These are phyloP conservation scores for Vollenhovia emeryi DNA, from an alignment of 1,140 invertebrate species.

Conservation along the genomic window DNA sequence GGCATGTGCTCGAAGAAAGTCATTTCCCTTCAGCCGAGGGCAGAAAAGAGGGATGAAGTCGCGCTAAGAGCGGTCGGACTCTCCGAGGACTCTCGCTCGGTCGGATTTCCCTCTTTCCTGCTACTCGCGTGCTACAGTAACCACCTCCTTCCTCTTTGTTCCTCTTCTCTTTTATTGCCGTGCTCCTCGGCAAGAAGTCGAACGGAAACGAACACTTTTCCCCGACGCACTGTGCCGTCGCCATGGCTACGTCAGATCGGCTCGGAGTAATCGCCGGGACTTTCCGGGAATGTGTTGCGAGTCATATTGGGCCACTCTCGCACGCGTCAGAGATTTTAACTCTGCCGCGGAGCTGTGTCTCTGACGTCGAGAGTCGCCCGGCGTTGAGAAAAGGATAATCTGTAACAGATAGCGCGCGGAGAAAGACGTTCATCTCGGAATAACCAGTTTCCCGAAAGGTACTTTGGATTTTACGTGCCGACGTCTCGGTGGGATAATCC, in stretches of 20 bases:
- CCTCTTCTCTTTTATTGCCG: conserved; percentile 10
- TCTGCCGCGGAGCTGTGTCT: not conserved
- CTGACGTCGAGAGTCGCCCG: conserved; percentile 15
- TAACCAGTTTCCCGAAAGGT: not conserved
- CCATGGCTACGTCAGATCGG: conserved; percentile 71
- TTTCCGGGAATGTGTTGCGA: conserved; percentile 63
- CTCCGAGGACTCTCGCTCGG: not conserved
- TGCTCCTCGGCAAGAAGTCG: not conserved
- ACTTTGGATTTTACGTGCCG: not conserved
- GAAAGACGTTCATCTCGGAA: not conserved
- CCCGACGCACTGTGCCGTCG: conserved; percentile 74
- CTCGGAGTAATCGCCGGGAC: conserved; percentile 66
- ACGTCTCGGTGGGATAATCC: not conserved
- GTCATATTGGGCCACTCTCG: conserved; percentile 65
- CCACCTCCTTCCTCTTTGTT: not conserved
- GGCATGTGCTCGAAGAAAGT: not conserved
- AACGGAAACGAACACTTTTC: conserved; percentile 64
- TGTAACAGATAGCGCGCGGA: not conserved
- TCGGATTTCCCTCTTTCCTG: conserved; percentile 22
- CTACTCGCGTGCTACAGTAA: too few species aligned
- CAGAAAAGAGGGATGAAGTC: conserved; percentile 16
- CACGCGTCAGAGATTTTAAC: not conserved
- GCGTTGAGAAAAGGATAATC: not conserved
- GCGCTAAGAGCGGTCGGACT: not conserved
- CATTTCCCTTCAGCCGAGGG: conserved; percentile 10